Base-by-base conservation (phyloP, 92 coral and sea anemone species). In the Porites rus region DNA sequence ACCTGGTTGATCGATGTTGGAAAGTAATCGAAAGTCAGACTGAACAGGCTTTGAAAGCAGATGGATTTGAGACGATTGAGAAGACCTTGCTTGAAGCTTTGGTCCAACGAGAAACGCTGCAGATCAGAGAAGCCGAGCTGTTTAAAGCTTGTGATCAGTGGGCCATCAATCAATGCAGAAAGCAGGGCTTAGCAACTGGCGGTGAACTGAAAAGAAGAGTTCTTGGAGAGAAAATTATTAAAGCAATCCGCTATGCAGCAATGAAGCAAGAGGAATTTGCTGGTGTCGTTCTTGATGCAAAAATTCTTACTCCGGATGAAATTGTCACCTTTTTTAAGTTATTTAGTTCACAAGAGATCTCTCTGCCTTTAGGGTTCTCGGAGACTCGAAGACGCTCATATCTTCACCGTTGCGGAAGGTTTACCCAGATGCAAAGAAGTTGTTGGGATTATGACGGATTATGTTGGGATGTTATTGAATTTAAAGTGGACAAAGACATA, bases 171-270 rank as follows among this genome's bases (percentile, higher is more conserved):
- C 61, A 56, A 56, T 56, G 61, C 16, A 13, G 60, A 54, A 1
- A 56, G 61, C 61, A 56, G 16, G 61, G 61, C 16, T 56, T 56
- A 56, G 61, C 13, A 56, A 0, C 61, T 56, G 61, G 11, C 4
- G 61, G 61, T 10, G 13, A 56, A 56, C 11, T 11, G 0, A 56
- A 56, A 56, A 9, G 61, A 56, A 56, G 61, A 56, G 16, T 56
- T 56, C 61, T 51, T n/a, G 77, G 77, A 4, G 62, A 74, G 11
- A 4, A 54, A 19, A 21, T 74, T n/a, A 51, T 74, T 22, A 74
- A 19, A n/a, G 77, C 77, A 74, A 74, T 74, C 20, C 77, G 77
- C 61, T 74, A 51, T 74, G 31, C 62, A n/a, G 4, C 10, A 43
- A 74, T 74, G 77, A 51, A 21, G 5, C 62, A 54, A 54, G 38